Evolutionary conservation across 2,113 vertebrate genomes (phyloP), one percentile per base, ranked within the genome.

Genomic region (Apteryx owenii): DNA sequence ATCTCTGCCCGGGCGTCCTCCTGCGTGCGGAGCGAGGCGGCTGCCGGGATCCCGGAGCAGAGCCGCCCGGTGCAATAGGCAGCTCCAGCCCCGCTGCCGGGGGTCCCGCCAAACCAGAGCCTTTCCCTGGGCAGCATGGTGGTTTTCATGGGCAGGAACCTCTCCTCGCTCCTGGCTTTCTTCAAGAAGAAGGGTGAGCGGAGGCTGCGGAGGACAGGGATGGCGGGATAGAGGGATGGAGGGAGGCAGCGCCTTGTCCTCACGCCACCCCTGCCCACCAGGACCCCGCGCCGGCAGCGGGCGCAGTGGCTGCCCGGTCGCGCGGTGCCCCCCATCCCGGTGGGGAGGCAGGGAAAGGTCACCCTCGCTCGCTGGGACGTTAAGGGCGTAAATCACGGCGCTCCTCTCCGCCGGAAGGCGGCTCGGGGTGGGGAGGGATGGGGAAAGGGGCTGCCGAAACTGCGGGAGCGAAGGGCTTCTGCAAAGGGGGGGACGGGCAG

Each of bases 121-220:
- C 71, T 17, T 38, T 78, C 51, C 48, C 33, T 1, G 9, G 81
- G 85, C 89, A 95, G 73, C 93, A 99, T 99, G 99, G 99, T 99
- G 97, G 98, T 99, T 81, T 98, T 99, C 97, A 97, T 99, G 87
- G 99, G 98, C 96, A 99, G 99, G 96, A 99, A 98, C 92, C 96
- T 99, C 94, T 98, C 96, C 44, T 98, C 97, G 66, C 97, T 99
- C 60, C 98, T 99, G 83, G 98, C 98, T 62, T 94, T 99, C 97
- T 99, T 99, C 98, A 99, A 99, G 97, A 99, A 98, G 98, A 99
- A 98, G 98, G 98, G 99, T 99, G 97, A 99, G 99, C 99, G 94
- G 91, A 76, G 95, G 62, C 76, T 96, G 94, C 53, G 60, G 71
- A 88, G 40, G 65, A 40, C 7, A 7, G 36, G 36, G 36, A 38